A percentile compares a stretch with the other conserved stretches of the same genome.
Conservation (phyloP, 2,797 vertebrate species). For the Prunella strophiata region DNA sequence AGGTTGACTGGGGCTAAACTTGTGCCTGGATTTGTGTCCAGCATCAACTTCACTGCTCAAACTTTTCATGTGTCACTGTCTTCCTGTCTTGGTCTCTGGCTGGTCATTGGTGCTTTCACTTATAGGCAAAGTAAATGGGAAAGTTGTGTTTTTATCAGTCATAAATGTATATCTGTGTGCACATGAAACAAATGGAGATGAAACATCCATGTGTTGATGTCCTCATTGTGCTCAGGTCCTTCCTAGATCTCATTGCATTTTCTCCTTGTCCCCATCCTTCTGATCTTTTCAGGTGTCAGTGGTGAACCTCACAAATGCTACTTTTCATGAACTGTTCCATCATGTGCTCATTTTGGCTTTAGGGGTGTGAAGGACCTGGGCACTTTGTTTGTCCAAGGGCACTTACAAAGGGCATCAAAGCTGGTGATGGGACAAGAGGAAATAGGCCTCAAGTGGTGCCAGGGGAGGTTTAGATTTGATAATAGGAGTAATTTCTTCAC, state of each 20-base stretch:
- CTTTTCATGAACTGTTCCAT: background rate
- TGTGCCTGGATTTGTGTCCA: background rate
- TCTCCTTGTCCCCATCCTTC: background rate
- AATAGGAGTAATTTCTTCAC: background rate
- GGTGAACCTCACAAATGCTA: background rate
- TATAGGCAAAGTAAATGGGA: background rate
- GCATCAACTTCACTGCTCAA: background rate
- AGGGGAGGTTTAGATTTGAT: background rate
- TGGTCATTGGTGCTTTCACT: background rate
- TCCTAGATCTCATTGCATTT: background rate
- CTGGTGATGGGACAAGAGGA: background rate
- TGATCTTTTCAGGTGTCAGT: background rate
- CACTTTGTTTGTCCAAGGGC: rapidly evolving
- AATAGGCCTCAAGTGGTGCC: background rate
- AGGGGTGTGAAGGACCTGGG: background rate
- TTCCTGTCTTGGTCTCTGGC: background rate
- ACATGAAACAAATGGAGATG: background rate
- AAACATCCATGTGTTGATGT: background rate
- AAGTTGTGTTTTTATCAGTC: background rate
- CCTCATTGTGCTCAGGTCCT: background rate
- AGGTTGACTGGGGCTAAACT: background rate
- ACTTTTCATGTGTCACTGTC: background rate
- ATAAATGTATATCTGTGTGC: background rate
- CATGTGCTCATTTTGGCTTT: background rate
- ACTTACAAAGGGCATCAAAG: background rate